Conservation (phyloP, 2,113 vertebrate species). For the Podocnemis expansa region DNA sequence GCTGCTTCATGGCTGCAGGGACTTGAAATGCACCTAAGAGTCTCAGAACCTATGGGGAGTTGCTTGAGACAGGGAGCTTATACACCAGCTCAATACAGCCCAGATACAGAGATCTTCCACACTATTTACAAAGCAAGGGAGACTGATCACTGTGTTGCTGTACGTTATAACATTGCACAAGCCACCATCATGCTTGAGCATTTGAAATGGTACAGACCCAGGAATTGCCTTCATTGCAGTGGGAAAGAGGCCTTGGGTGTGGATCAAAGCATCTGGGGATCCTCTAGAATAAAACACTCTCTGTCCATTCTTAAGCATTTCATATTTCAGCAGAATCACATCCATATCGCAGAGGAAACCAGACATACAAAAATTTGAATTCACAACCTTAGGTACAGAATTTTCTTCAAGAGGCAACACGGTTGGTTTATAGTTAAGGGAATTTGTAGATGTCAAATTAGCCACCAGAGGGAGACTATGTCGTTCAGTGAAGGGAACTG, state of each 20-base stretch:
- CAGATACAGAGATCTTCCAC: not conserved
- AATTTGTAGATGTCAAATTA: not conserved
- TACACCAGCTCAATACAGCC: not conserved
- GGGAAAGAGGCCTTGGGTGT: not conserved
- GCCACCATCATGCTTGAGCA: not conserved
- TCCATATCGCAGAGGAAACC: not conserved
- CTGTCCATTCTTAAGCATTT: not conserved
- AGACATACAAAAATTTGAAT: not conserved
- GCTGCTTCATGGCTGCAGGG: not conserved
- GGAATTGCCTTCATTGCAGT: not conserved
- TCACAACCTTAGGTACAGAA: not conserved
- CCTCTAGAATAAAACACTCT: not conserved
- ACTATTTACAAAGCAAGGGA: not conserved
- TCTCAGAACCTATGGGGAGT: not conserved
- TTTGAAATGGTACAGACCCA: not conserved
- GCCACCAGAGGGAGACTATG: conserved; percentile 30
- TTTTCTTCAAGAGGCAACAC: not conserved
- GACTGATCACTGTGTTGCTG: not conserved
- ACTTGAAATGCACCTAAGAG: no score
- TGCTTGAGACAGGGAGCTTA: not conserved
- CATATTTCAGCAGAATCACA: no score
- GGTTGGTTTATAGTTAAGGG: not conserved
- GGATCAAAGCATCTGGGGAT: not conserved
- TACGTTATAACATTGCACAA: not conserved
- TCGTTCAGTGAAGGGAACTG: not conserved